phyloP scores from a whole-genome alignment of 2,888 invertebrate species.

The Ypsolopha scabrella region DNA sequence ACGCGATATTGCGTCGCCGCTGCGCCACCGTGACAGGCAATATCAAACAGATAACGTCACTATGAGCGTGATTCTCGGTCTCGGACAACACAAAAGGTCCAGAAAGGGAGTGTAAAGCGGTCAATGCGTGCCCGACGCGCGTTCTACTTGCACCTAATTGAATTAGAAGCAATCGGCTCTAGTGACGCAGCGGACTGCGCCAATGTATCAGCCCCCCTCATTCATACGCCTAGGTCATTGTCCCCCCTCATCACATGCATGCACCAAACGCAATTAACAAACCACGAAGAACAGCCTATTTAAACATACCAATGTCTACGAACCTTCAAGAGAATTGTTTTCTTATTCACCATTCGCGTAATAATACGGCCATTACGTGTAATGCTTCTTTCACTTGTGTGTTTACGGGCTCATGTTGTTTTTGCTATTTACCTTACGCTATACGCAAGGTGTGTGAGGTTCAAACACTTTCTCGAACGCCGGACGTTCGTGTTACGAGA shows the following conservation, averaged over 20 bases:
- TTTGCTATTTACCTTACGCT: not conserved
- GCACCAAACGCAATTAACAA: constrained; percentile 3
- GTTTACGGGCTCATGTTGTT: not conserved
- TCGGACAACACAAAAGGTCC: too few species aligned
- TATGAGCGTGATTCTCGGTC: too few species aligned
- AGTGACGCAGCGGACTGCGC: constrained; percentile 20
- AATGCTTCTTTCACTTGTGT: not conserved
- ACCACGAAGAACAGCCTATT: constrained; percentile 2
- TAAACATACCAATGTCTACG: not conserved
- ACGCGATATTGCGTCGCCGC: too few species aligned
- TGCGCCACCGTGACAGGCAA: too few species aligned
- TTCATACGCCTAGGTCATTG: constrained; percentile 30
- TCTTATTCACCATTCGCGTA: not conserved
- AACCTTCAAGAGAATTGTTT: not conserved
- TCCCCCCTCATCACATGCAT: constrained; percentile 18
- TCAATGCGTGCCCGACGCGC: constrained; percentile 28
- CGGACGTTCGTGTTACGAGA: not conserved
- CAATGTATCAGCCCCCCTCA: constrained; percentile 21
- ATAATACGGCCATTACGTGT: not conserved
- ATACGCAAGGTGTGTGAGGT: not conserved
- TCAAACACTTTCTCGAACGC: not conserved
- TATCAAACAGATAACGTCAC: too few species aligned
- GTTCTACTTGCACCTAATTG: constrained; percentile 60
- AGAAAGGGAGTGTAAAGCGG: constrained; percentile 16
- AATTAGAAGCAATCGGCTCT: constrained; percentile 59